phyloP scores from a whole-genome alignment of 2,797 vertebrate genomes.

The Parambassis ranga region DNA sequence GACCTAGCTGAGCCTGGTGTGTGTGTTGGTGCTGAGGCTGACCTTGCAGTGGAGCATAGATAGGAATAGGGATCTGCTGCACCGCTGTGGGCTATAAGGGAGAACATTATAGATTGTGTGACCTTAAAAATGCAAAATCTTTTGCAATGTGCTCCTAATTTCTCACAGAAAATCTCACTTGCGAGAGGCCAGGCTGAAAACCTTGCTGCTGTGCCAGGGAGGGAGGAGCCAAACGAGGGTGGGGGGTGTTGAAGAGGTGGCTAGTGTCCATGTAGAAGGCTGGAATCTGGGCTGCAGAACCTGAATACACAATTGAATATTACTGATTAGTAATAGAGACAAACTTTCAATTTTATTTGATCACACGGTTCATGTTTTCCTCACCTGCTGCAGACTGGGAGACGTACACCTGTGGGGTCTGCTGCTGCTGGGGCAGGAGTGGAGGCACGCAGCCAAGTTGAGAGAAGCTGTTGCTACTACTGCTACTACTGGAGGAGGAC shows the following conservation, averaged over 20 bases:
- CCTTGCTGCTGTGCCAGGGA: conserved; percentile 95
- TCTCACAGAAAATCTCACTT: conserved; percentile 77
- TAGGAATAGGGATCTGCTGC: conserved; percentile 98
- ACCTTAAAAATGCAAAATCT: neutral
- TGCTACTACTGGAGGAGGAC: conserved; percentile 75
- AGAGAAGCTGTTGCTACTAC: conserved; percentile 86
- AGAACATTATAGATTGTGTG: neutral
- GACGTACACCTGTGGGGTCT: conserved; percentile 96
- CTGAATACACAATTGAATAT: conserved; percentile 44
- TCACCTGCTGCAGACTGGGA: conserved; percentile 98
- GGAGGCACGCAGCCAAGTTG: conserved; percentile 95
- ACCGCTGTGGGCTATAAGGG: conserved; percentile 87
- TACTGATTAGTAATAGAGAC: neutral
- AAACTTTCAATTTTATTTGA: too few species aligned
- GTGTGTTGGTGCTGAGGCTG: conserved; percentile 87
- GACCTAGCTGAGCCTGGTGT: conserved; percentile 92
- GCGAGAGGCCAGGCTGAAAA: conserved; percentile 96
- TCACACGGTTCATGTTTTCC: neutral
- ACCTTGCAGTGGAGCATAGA: conserved; percentile 95
- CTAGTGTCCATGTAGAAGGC: conserved; percentile 99
- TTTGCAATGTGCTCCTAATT: neutral
- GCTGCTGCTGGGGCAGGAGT: conserved; percentile 93
- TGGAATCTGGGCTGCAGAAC: conserved; percentile 92
- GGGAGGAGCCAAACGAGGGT: conserved; percentile 92
- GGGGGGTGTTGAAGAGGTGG: conserved; percentile 94